Evolutionary conservation across 2,888 invertebrate genomes (phyloP), one percentile per base, ranked within the genome.

Genomic region (Tetrapedia diversipes): DNA sequence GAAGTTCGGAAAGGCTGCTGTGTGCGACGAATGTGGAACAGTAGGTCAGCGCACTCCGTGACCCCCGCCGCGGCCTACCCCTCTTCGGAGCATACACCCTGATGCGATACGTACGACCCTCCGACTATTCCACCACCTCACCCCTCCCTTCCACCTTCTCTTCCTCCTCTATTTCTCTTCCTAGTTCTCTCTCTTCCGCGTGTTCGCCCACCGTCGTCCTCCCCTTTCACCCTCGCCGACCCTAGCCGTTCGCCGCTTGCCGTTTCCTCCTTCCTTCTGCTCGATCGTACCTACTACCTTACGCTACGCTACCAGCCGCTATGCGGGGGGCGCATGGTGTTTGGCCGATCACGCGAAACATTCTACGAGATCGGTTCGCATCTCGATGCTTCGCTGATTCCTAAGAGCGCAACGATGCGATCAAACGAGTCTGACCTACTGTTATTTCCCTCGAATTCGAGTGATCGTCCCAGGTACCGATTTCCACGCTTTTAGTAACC

Each of bases 41-140:
- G 89, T 91, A 90, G 91, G 91, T 91, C 90, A 90, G 90, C 90
- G 90, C 89, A 90, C 90, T 90, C 90, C 86, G 89, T 90, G 90
- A 91, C 90, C 91, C 89, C 89, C 88, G 89, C 88, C 86, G 77
- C 84, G 84, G 80, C 86, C 85, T 86, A 80, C 85, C 85, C 82
- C 82, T 79, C 77, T 68, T 77, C 80, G 61, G 79, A 79, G 79
- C 79, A 79, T 79, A 70, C 79, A 74, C 79, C 79, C 79, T 78
- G 68, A 78, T 65, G 73, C 78, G 78, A 78, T 79, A 79, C 79
- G 59, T 74, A 69, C 70, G 71, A 60, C 76, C 76, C 74, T 76
- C 69, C 72, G 59, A 37, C 60, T 68, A 57, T 59, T 57, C 71
- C 49, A 45, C 51, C 19, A 14, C 27, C 53, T 19, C 41, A 8